A percentile compares a stretch with the other conserved stretches of the same genome.
Conservation (phyloP, 2,888 invertebrate genomes). For the Ochropleura leucogaster region DNA sequence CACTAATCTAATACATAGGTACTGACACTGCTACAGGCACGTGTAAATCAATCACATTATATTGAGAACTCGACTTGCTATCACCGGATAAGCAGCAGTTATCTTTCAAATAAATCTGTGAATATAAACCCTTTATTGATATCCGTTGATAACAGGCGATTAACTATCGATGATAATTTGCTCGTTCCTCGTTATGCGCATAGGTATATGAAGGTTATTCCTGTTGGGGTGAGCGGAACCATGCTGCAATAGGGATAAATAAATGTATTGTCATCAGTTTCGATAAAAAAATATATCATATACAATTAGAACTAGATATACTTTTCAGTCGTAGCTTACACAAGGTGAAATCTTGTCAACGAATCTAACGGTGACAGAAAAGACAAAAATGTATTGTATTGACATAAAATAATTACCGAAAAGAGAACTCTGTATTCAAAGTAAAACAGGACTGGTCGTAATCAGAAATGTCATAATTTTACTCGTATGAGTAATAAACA, state of each 20-base stretch:
- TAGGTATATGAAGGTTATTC: slow-evolving; percentile 23
- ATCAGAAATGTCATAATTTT: slow-evolving; percentile 1
- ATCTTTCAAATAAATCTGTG: slow-evolving; percentile 55
- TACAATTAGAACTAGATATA: no score
- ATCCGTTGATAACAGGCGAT: slow-evolving; percentile 51
- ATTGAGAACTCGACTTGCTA: slow-evolving; percentile 27
- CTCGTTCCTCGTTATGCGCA: slow-evolving; percentile 14
- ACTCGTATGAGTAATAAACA: not conserved
- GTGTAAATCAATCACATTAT: slow-evolving; percentile 39
- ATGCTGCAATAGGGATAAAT: no score
- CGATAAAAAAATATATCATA: no score
- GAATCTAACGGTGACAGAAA: no score
- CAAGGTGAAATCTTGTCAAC: no score
- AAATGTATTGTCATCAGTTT: no score
- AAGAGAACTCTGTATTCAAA: not conserved
- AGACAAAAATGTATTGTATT: no score
- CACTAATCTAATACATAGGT: not conserved
- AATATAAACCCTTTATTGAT: slow-evolving; percentile 42
- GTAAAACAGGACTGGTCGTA: not conserved
- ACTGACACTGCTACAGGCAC: not conserved
- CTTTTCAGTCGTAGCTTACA: no score
- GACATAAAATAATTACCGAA: no score
- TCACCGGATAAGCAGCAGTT: slow-evolving; percentile 45
- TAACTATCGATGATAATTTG: slow-evolving; percentile 35
- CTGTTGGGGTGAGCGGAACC: not conserved